A percentile compares a stretch with the other conserved stretches of the same genome.
phyloP scores from a whole-genome alignment of 1,140 invertebrate species.

The Drosophila quadrilineata region DNA sequence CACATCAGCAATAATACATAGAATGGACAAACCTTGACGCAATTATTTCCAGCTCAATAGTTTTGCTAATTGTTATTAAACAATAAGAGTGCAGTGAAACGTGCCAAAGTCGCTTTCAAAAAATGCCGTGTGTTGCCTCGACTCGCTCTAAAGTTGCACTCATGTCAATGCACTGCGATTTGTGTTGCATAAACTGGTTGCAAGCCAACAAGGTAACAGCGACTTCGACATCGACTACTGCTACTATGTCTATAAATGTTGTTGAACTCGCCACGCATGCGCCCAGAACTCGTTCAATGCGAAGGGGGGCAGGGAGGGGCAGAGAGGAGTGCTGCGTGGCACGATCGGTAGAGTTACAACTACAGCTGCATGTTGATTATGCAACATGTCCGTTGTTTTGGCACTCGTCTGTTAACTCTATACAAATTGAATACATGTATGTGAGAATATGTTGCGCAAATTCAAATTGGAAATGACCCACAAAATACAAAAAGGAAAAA shows the following conservation, averaged over 20 bases:
- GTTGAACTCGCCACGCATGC: slow-evolving; percentile 52
- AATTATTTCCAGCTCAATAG: neutral
- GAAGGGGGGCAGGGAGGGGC: neutral
- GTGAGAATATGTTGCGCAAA: slow-evolving; percentile 61
- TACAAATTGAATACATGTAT: slow-evolving; percentile 15
- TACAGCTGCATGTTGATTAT: slow-evolving; percentile 43
- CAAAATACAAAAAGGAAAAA: too few relatives aligned
- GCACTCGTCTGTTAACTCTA: slow-evolving; percentile 16
- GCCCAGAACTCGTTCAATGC: slow-evolving; percentile 43
- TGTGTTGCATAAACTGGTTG: slow-evolving; percentile 63
- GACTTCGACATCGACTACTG: too few relatives aligned
- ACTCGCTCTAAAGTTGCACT: neutral
- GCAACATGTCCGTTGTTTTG: slow-evolving; percentile 42
- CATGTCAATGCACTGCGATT: slow-evolving; percentile 60
- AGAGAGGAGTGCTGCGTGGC: neutral
- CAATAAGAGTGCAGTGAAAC: slow-evolving; percentile 5
- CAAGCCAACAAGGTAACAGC: slow-evolving; percentile 4
- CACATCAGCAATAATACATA: neutral
- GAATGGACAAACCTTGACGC: neutral
- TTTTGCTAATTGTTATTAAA: slow-evolving; percentile 5
- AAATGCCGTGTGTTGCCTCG: neutral
- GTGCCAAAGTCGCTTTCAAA: neutral
- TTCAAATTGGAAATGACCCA: slow-evolving; percentile 41
- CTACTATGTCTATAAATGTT: slow-evolving; percentile 4
- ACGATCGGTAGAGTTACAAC: slow-evolving; percentile 3